phyloP scores from a whole-genome alignment of 1,140 invertebrate genomes.

The Spodoptera litura region DNA sequence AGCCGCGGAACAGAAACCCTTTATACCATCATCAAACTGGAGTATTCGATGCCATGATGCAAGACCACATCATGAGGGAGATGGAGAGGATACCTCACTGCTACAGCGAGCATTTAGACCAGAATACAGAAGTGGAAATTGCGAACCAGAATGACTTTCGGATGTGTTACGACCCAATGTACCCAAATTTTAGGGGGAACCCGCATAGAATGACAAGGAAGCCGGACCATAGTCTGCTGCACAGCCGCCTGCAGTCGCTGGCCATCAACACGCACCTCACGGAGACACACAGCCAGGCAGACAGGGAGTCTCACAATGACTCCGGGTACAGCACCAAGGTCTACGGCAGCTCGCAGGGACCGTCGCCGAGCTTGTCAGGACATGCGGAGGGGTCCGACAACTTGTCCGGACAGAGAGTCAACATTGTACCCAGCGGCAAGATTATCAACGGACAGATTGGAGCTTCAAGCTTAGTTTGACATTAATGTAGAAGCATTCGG shows the following conservation, averaged over 20 bases:
- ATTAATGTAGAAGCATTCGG: neutral
- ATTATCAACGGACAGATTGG: constrained; percentile 70
- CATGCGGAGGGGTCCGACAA: constrained; percentile 83
- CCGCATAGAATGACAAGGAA: constrained; percentile 69
- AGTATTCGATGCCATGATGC: constrained; percentile 85
- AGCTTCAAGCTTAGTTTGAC: constrained; percentile 82
- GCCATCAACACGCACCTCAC: constrained; percentile 84
- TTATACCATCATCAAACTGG: constrained; percentile 81
- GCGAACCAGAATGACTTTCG: constrained; percentile 82
- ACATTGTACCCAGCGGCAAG: constrained; percentile 68
- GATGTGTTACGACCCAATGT: constrained; percentile 60
- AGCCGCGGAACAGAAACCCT: constrained; percentile 78
- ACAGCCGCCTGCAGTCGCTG: constrained; percentile 80
- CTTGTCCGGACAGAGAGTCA: constrained; percentile 73
- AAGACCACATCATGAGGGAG: constrained; percentile 83
- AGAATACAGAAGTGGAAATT: constrained; percentile 83
- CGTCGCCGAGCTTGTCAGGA: constrained; percentile 91
- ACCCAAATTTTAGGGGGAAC: constrained; percentile 68
- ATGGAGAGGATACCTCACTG: constrained; percentile 82
- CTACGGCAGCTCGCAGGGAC: constrained; percentile 91
- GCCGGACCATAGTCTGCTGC: constrained; percentile 78
- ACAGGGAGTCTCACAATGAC: constrained; percentile 91
- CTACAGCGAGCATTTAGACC: constrained; percentile 81
- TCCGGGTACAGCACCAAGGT: constrained; percentile 93
- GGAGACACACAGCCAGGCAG: constrained; percentile 84